These are phyloP conservation scores for Blastobasis adustella DNA, from an alignment of 2,888 invertebrate genomes.

Conservation along the genomic window DNA sequence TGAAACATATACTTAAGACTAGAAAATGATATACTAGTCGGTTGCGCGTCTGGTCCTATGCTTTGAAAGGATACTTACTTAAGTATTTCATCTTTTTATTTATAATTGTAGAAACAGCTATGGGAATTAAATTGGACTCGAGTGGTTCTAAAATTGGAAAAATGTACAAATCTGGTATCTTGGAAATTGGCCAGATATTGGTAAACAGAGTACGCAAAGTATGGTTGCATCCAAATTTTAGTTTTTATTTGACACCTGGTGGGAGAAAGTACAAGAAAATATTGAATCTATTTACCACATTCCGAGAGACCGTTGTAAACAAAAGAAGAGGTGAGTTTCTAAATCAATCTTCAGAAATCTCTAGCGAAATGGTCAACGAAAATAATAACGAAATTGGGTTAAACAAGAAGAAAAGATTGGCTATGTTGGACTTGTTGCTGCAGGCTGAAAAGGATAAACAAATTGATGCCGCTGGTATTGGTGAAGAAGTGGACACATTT, in stretches of 20 bases:
- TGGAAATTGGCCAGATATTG: conserved; percentile 44
- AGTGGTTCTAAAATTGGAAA: conserved; percentile 50
- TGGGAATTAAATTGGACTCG: conserved; percentile 77
- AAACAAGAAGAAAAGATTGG: conserved; percentile 44
- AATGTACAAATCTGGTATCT: conserved; percentile 64
- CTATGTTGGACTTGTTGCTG: conserved; percentile 66
- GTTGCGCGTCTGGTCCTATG: no score
- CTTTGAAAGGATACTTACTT: no score
- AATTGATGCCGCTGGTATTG: conserved; percentile 64
- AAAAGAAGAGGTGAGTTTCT: conserved; percentile 1
- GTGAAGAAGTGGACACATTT: conserved; percentile 76
- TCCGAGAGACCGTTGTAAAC: conserved; percentile 2
- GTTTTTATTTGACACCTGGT: conserved; percentile 68
- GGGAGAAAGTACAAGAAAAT: conserved; percentile 60
- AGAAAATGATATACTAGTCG: no score
- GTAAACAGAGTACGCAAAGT: conserved; percentile 61
- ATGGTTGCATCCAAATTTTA: conserved; percentile 68
- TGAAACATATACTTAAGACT: no score
- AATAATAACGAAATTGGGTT: conserved; percentile 16
- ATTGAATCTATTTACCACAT: conserved; percentile 23
- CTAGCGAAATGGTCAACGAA: not conserved
- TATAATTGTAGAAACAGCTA: conserved; percentile 74
- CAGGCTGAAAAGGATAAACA: conserved; percentile 47
- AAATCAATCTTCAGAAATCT: not conserved
- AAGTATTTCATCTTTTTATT: no score